phyloP scores from a whole-genome alignment of 2,797 vertebrate species.

The Poecile montanus region DNA sequence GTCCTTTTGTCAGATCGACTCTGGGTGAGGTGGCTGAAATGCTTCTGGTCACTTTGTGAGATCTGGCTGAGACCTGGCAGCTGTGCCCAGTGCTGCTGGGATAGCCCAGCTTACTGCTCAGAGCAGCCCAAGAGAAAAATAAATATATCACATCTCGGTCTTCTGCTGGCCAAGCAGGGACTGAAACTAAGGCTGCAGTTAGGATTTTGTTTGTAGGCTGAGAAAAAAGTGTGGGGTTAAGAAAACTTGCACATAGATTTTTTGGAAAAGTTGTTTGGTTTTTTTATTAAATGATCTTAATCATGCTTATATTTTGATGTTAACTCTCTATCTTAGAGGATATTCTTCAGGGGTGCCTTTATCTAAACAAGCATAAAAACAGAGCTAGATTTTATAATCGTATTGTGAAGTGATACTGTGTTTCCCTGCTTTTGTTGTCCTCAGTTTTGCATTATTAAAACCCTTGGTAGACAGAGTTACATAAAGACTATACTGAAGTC shows the following conservation, averaged over 20 bases:
- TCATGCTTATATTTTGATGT: background rate
- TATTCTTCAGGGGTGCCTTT: background rate
- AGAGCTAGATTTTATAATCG: background rate
- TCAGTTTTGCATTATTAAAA: background rate
- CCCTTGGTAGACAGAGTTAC: background rate
- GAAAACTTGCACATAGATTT: background rate
- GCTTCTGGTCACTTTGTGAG: background rate
- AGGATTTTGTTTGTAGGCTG: background rate
- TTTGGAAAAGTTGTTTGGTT: background rate
- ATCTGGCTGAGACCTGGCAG: background rate
- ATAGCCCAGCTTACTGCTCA: background rate
- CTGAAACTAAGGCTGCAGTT: background rate
- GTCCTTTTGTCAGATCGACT: background rate
- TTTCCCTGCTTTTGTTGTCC: background rate
- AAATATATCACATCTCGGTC: background rate
- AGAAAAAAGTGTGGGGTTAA: background rate
- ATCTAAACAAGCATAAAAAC: background rate
- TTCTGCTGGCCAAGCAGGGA: background rate
- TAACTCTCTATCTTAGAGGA: background rate
- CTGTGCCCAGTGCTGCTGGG: background rate
- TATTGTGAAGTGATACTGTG: background rate
- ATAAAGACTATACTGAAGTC: background rate
- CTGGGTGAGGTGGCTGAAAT: background rate
- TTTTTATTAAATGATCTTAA: background rate
- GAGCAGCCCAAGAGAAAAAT: background rate